phyloP scores from a whole-genome alignment of 1,140 invertebrate species.

The Drosophila gunungcola region DNA sequence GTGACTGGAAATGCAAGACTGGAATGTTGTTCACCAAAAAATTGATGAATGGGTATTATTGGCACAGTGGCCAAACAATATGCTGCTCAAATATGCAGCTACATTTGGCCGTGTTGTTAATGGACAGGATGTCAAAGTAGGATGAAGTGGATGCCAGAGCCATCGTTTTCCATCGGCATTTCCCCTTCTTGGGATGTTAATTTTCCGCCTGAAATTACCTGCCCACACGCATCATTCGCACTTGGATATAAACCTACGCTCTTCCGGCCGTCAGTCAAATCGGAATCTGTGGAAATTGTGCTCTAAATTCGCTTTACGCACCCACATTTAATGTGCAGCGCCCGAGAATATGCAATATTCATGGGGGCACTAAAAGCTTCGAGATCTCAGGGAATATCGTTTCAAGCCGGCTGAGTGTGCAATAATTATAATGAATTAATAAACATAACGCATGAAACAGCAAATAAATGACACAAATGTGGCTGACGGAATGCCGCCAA shows the following conservation, averaged over 20 bases:
- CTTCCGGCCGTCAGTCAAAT: slow-evolving; percentile 6
- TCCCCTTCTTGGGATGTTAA: slow-evolving; percentile 13
- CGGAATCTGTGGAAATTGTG: slow-evolving; percentile 26
- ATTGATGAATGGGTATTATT: slow-evolving; percentile 9
- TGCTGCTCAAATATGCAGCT: slow-evolving; percentile 13
- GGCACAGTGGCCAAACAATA: slow-evolving; percentile 21
- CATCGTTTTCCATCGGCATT: slow-evolving; percentile 5
- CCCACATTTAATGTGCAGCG: slow-evolving; percentile 31
- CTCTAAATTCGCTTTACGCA: slow-evolving; percentile 43
- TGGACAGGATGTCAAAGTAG: slow-evolving; percentile 32
- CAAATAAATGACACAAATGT: slow-evolving; percentile 10
- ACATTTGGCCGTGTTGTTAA: slow-evolving; percentile 9
- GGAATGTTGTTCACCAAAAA: slow-evolving; percentile 14
- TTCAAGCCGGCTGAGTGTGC: slow-evolving; percentile 1
- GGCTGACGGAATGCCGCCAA: not conserved
- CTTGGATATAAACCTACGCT: not conserved
- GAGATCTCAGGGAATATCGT: not conserved
- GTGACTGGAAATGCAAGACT: not conserved
- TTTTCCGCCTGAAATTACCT: slow-evolving; percentile 5
- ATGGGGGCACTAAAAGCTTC: slow-evolving; percentile 21
- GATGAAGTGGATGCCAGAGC: not conserved
- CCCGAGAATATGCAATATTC: slow-evolving; percentile 61
- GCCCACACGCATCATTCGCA: slow-evolving; percentile 5
- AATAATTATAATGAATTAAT: slow-evolving; percentile 69
- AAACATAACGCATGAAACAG: slow-evolving; percentile 30